A percentile compares a stretch with the other conserved stretches of the same genome.
Evolutionary conservation across 2,113 vertebrate species (phyloP).

Genomic region (Syngnathus typhle): DNA sequence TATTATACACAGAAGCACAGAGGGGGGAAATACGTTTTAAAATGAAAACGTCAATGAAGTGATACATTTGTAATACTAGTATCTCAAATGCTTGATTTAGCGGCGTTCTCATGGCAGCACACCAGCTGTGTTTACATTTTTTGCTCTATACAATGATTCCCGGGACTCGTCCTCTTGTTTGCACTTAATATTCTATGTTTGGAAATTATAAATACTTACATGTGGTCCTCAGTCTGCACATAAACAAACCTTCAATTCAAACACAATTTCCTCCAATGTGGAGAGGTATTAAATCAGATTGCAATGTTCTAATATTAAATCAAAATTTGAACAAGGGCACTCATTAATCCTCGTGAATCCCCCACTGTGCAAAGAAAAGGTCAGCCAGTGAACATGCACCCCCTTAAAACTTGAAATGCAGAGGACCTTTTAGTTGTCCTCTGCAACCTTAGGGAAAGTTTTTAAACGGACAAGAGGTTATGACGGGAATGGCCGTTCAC

Average conservation of each 20-base stretch:
- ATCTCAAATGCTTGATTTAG: constrained; percentile 56
- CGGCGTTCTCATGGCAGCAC: constrained; percentile 50
- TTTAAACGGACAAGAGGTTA: constrained; percentile 26
- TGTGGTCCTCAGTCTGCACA: constrained; percentile 13
- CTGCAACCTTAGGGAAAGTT: constrained; percentile 55
- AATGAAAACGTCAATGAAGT: constrained; percentile 36
- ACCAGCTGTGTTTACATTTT: constrained; percentile 49
- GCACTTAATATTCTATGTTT: constrained; percentile 13
- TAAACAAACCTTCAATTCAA: constrained; percentile 15
- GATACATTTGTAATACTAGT: constrained; percentile 37
- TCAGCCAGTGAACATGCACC: constrained; percentile 47
- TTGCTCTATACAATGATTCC: constrained; percentile 45
- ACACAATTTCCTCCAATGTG: constrained; percentile 17
- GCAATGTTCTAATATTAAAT: constrained; percentile 32
- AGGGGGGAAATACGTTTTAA: constrained; percentile 41
- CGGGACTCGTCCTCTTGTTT: constrained; percentile 49
- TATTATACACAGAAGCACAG: constrained; percentile 3
- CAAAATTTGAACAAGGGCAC: constrained; percentile 44
- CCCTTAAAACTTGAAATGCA: constrained; percentile 40
- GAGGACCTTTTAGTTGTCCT: constrained; percentile 48
- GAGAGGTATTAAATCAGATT: constrained; percentile 25
- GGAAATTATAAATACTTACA: not conserved
- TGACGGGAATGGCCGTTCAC: constrained; percentile 40
- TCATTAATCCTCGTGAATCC: constrained; percentile 54
- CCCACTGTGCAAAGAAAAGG: constrained; percentile 47